These are phyloP conservation scores for Condylostylus longicornis DNA, from an alignment of 1,140 invertebrate species.

Conservation along the genomic window DNA sequence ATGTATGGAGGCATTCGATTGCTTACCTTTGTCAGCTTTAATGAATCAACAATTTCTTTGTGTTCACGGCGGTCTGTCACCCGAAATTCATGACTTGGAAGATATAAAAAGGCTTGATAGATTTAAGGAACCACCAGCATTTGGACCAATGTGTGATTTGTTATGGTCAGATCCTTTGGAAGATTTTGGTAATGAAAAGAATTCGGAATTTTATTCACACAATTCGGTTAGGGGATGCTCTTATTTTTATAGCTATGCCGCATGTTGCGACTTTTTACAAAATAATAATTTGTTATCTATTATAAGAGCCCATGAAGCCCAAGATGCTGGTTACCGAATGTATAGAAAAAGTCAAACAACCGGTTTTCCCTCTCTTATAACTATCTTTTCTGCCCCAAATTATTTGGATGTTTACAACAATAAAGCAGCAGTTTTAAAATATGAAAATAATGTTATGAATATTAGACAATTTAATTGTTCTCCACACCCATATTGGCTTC, in stretches of 20 bases:
- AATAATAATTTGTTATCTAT: conserved; percentile 98
- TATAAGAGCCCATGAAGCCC: conserved; percentile 98
- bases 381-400: conserved; percentile 98
- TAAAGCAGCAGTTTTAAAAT: conserved; percentile 98
- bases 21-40: conserved; percentile 91
- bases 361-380: conserved; percentile 97
- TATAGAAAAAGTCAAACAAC: conserved; percentile 99
- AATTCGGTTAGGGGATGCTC: conserved; percentile 98
- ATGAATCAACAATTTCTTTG: conserved; percentile 99
- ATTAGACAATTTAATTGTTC: conserved; percentile 99
- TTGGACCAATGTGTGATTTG: conserved; percentile 98
- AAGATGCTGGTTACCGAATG: conserved; percentile 99
- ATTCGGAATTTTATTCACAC: conserved; percentile 96
- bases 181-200: conserved; percentile 98
- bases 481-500: conserved; percentile 98
- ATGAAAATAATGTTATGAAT: conserved; percentile 99
- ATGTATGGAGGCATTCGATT: conserved; percentile 99
- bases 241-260: conserved; percentile 99
- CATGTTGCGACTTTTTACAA: conserved; percentile 98
- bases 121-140: conserved; percentile 98
- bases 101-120: conserved; percentile 99
- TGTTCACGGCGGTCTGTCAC: conserved; percentile 94
- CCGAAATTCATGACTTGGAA: conserved; percentile 96
- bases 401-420: conserved; percentile 99
- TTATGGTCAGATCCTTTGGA: conserved; percentile 96